These are phyloP conservation scores for Tiaroga cobitis DNA, from an alignment of 2,797 vertebrate genomes.

Conservation along the genomic window DNA sequence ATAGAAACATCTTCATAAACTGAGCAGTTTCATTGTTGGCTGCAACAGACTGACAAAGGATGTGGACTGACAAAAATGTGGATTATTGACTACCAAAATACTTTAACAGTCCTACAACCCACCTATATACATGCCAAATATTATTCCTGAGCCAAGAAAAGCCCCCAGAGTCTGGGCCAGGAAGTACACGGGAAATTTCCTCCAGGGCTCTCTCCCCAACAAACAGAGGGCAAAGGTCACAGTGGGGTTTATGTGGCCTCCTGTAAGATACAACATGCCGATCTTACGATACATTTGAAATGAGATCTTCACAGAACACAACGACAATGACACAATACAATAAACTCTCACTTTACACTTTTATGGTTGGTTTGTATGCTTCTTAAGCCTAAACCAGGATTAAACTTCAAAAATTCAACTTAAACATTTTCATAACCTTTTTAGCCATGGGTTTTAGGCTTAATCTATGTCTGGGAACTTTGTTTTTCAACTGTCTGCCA, in stretches of 20 bases:
- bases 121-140: slow-evolving; percentile 82
- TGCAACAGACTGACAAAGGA: not conserved
- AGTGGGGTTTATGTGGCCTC: slow-evolving; percentile 88
- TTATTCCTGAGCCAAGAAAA: slow-evolving; percentile 84
- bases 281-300: slow-evolving; percentile 5
- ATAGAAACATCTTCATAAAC: not conserved
- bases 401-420: not conserved
- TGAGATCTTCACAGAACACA: not conserved
- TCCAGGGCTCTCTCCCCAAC: slow-evolving; percentile 86
- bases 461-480: slow-evolving; percentile 35
- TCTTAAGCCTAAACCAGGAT: not conserved
- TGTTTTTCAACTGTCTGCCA: slow-evolving; percentile 9
- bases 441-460: slow-evolving; percentile 3
- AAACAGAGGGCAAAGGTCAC: slow-evolving; percentile 89
- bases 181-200: slow-evolving; percentile 84
- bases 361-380: not conserved
- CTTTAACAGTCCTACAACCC: slow-evolving; percentile 19
- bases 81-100: not conserved
- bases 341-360: not conserved
- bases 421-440: slow-evolving; percentile 25
- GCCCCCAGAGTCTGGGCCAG: slow-evolving; percentile 86
- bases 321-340: not conserved
- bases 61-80: slow-evolving; percentile 3
- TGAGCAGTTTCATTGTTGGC: not conserved
- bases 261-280: slow-evolving; percentile 63